Conservation (phyloP, 1,140 invertebrate species). For the Pachypeltis micranthus region DNA sequence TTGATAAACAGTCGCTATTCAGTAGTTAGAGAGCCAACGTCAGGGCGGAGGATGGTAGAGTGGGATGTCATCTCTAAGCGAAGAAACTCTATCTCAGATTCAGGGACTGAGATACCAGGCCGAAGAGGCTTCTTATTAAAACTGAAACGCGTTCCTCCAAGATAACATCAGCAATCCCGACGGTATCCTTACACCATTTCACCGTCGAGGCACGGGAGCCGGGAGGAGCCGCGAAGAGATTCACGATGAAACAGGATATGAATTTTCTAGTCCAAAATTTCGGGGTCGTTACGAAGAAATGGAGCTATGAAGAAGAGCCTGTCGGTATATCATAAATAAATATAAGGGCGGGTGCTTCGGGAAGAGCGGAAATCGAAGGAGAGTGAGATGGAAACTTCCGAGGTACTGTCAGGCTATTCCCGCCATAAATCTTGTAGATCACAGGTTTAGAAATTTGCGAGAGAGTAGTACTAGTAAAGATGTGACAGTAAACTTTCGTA, state of each 20-base stretch:
- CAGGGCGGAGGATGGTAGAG: background rate
- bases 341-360: background rate
- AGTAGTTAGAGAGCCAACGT: background rate
- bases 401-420: no score
- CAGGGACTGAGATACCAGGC: background rate
- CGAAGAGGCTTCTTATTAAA: background rate
- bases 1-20: background rate
- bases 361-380: background rate
- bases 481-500: no score
- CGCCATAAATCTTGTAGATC: no score
- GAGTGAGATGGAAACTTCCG: no score
- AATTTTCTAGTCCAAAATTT: background rate
- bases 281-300: background rate
- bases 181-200: background rate
- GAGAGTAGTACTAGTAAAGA: no score
- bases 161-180: slow-evolving; percentile 4
- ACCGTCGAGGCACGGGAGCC: background rate
- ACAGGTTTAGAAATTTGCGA: no score
- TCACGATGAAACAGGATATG: background rate
- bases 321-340: background rate
- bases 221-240: no score
- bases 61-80: background rate
- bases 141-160: background rate
- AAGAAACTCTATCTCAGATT: background rate
- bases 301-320: background rate